Conservation (phyloP, 2,888 invertebrate genomes). For the Pyrgus malvae region DNA sequence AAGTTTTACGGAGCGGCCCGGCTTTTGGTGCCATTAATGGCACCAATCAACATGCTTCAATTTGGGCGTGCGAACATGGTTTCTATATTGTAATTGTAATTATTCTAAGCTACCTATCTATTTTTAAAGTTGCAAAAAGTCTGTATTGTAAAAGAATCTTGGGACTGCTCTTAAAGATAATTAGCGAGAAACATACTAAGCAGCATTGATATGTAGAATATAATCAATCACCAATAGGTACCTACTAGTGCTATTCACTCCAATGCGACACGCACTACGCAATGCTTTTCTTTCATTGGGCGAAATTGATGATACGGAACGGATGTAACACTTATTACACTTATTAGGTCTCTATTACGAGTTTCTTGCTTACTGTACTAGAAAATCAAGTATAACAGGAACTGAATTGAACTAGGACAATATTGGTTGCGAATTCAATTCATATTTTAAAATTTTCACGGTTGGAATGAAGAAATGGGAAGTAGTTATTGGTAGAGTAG, state of each 20-base stretch:
- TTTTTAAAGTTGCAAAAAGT: too few relatives aligned
- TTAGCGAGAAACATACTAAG: background rate
- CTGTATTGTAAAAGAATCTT: too few relatives aligned
- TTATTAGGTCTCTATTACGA: slow-evolving; percentile 45
- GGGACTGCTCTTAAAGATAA: background rate
- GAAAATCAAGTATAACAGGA: slow-evolving; percentile 19
- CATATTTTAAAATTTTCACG: slow-evolving; percentile 21
- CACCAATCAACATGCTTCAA: too few relatives aligned
- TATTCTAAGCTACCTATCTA: too few relatives aligned
- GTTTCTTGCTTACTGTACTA: slow-evolving; percentile 22
- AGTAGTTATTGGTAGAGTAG: too few relatives aligned
- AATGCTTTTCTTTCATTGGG: slow-evolving; percentile 18
- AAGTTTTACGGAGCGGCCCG: too few relatives aligned
- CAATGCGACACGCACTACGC: slow-evolving; percentile 1
- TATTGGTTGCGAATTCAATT: slow-evolving; percentile 12
- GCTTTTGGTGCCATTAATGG: too few relatives aligned
- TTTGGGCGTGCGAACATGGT: too few relatives aligned
- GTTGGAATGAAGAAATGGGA: background rate
- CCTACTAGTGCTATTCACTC: background rate
- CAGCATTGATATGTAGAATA: too few relatives aligned
- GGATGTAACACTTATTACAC: slow-evolving; percentile 66
- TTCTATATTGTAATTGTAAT: too few relatives aligned
- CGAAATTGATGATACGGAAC: slow-evolving; percentile 69
- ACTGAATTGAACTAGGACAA: slow-evolving; percentile 17
- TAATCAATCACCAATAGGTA: too few relatives aligned